Conservation (phyloP, 2,888 invertebrate species). For the Cyclophora punctaria region DNA sequence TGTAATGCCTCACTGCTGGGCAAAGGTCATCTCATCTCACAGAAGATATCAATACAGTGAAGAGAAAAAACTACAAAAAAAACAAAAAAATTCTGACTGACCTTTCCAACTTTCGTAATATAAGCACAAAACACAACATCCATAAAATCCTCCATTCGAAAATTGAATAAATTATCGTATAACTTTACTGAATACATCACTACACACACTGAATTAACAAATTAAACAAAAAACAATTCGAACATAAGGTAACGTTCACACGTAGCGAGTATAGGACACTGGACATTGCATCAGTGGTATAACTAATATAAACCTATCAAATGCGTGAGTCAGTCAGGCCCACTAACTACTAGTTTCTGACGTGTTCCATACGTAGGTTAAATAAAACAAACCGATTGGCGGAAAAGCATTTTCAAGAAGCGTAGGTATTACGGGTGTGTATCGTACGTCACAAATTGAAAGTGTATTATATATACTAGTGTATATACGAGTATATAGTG, state of each 20-base stretch:
- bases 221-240: constrained; percentile 1
- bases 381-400: constrained; percentile 14
- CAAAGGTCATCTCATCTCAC: no score
- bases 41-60: no score
- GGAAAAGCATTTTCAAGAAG: constrained; percentile 11
- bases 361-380: constrained; percentile 20
- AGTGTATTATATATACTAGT: background rate
- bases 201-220: constrained; percentile 9
- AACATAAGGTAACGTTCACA: constrained; percentile 1
- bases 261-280: constrained; percentile 9
- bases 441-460: constrained; percentile 11
- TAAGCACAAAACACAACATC: constrained; percentile 65
- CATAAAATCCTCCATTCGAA: constrained; percentile 57
- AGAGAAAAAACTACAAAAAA: no score
- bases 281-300: constrained; percentile 9
- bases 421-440: constrained; percentile 5
- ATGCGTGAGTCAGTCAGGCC: constrained; percentile 19
- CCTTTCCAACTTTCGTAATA: constrained; percentile 42
- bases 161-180: constrained; percentile 25
- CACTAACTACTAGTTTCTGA: constrained; percentile 13
- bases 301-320: constrained; percentile 21
- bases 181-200: constrained; percentile 54
- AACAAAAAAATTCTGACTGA: constrained; percentile 8
- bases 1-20: no score
- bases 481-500: background rate